Conservation (phyloP, 1,140 invertebrate genomes). For the Helicoverpa armigera region DNA sequence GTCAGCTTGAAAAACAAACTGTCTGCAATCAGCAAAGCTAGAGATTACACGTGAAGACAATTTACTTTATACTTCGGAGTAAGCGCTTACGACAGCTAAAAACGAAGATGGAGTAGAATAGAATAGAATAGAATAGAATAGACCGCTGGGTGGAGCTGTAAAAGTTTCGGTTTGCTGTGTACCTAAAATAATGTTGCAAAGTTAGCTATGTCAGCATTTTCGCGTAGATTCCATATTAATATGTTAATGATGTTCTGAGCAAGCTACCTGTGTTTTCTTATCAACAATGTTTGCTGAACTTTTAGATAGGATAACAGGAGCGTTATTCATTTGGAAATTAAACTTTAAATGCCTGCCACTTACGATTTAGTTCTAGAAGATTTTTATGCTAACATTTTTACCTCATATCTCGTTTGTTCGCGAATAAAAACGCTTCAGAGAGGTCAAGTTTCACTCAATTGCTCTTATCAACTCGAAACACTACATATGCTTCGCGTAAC, state of each 20-base stretch:
- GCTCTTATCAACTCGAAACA: slow-evolving; percentile 37
- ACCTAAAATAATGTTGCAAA: slow-evolving; percentile 15
- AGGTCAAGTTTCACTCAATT: slow-evolving; percentile 41
- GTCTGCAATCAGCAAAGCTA: too few species aligned
- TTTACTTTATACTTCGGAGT: neutral
- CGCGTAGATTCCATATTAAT: slow-evolving; percentile 2
- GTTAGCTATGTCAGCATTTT: neutral
- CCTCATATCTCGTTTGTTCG: neutral
- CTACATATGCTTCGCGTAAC: slow-evolving; percentile 14
- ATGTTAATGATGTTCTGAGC: slow-evolving; percentile 16
- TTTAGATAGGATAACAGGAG: neutral
- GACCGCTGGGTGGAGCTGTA: neutral
- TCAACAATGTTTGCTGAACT: neutral
- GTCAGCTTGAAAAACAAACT: too few species aligned
- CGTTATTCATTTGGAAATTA: neutral
- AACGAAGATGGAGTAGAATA: neutral
- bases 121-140: too few species aligned
- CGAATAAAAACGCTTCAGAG: slow-evolving; percentile 39
- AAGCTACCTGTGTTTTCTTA: slow-evolving; percentile 17
- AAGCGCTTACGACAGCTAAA: neutral
- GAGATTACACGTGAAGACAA: too few species aligned
- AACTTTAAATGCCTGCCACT: neutral
- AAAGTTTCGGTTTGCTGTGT: slow-evolving; percentile 14
- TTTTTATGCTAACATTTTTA: neutral
- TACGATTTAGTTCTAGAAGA: neutral